phyloP scores from a whole-genome alignment of 2,888 invertebrate species.

The Drosophila maculinotata region DNA sequence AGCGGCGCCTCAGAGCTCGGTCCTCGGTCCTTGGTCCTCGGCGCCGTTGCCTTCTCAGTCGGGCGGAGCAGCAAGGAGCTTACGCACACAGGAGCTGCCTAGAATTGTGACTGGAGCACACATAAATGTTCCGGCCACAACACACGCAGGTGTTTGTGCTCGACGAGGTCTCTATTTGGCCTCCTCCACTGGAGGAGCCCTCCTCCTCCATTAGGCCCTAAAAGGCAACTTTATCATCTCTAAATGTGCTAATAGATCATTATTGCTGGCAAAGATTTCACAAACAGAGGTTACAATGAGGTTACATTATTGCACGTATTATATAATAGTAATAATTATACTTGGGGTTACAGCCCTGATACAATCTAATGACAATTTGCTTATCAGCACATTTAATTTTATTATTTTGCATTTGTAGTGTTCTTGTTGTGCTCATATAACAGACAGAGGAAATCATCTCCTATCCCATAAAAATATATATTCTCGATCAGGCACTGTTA shows the following conservation, averaged over 20 bases:
- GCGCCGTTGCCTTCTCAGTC: conserved; percentile 12
- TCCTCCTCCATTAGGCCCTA: too few relatives aligned
- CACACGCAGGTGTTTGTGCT: conserved; percentile 35
- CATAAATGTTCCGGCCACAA: conserved; percentile 8
- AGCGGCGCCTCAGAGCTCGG: conserved; percentile 67
- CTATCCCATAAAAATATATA: too few relatives aligned
- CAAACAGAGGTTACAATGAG: background rate
- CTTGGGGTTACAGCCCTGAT: too few relatives aligned
- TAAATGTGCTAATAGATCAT: conserved; percentile 44
- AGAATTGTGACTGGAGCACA: conserved; percentile 33
- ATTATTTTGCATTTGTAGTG: too few relatives aligned
- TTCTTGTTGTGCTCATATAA: too few relatives aligned
- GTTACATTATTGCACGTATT: background rate
- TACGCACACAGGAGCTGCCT: conserved; percentile 15
- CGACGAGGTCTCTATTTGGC: too few relatives aligned
- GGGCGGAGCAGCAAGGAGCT: conserved; percentile 1
- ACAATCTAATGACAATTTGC: too few relatives aligned
- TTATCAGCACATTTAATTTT: too few relatives aligned
- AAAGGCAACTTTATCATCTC: conserved; percentile 27
- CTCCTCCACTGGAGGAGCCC: too few relatives aligned
- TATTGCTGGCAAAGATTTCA: conserved; percentile 6
- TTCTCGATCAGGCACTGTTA: too few relatives aligned
- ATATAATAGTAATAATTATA: background rate
- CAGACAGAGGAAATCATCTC: too few relatives aligned
- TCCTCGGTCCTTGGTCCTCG: conserved; percentile 5